phyloP scores from a whole-genome alignment of 2,113 vertebrate species.

The Ptilorrhoa leucosticta region DNA sequence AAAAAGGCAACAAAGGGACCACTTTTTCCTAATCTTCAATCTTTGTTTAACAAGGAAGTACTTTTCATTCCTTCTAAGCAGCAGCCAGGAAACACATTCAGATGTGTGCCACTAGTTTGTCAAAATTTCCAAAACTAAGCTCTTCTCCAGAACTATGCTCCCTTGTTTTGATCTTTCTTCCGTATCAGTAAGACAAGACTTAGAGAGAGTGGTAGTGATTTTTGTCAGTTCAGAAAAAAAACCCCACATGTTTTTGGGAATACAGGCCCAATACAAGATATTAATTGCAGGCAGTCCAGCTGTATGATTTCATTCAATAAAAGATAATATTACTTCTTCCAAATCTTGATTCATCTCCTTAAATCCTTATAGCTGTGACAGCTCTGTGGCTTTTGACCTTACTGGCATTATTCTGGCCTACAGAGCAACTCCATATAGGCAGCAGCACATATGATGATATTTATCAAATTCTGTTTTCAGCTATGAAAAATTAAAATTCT shows the following conservation, averaged over 20 bases:
- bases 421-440: background rate
- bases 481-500: background rate
- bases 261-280: background rate
- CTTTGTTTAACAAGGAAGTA: background rate
- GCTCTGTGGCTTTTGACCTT: background rate
- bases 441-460: background rate
- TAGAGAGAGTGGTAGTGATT: background rate
- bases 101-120: background rate
- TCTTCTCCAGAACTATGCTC: background rate
- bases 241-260: accelerated
- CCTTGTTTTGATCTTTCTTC: background rate
- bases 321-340: background rate
- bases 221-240: background rate
- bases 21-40: background rate
- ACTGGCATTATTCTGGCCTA: background rate
- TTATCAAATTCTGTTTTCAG: background rate
- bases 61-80: background rate
- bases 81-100: background rate
- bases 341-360: background rate
- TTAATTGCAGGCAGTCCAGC: background rate
- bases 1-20: background rate
- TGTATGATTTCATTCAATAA: background rate
- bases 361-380: background rate
- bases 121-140: background rate
- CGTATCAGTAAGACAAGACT: background rate